These are phyloP conservation scores for Torymus tubicola DNA, from an alignment of 2,888 invertebrate genomes.

Conservation along the genomic window DNA sequence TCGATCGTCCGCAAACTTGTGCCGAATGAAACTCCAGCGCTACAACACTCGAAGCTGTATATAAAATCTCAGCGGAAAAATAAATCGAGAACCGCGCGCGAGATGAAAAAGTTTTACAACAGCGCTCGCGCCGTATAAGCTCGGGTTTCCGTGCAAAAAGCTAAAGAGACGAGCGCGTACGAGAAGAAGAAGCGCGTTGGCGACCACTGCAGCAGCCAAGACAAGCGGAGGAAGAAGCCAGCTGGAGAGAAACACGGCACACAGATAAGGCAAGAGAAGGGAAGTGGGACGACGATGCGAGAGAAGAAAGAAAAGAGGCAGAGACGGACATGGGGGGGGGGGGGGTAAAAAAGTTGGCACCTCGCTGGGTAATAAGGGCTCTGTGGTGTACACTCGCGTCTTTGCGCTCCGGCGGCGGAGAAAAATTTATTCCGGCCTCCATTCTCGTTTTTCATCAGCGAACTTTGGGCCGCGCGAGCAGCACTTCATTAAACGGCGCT, in stretches of 20 bases:
- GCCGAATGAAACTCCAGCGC: background rate
- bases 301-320: slow-evolving; percentile 28
- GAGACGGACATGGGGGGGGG: slow-evolving; percentile 14
- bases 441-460: slow-evolving; percentile 37
- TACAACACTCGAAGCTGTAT: too few relatives aligned
- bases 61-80: too few relatives aligned
- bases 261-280: background rate
- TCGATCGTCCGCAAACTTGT: slow-evolving; percentile 12
- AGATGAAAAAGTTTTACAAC: too few relatives aligned
- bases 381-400: background rate
- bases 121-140: too few relatives aligned
- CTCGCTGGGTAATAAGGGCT: slow-evolving; percentile 44
- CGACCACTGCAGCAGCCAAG: too few relatives aligned
- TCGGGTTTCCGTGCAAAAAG: too few relatives aligned
- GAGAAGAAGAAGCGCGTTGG: too few relatives aligned
- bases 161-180: too few relatives aligned
- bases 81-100: too few relatives aligned
- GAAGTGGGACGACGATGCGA: background rate
- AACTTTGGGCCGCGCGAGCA: slow-evolving; percentile 34
- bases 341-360: slow-evolving; percentile 42
- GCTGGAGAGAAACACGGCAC: background rate
- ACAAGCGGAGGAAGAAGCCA: background rate
- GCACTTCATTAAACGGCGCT: slow-evolving; percentile 43
- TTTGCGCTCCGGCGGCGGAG: background rate
- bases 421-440: slow-evolving; percentile 47